Evolutionary conservation across 1,140 invertebrate species (phyloP).

Genomic region (Drosophila ananassae): DNA sequence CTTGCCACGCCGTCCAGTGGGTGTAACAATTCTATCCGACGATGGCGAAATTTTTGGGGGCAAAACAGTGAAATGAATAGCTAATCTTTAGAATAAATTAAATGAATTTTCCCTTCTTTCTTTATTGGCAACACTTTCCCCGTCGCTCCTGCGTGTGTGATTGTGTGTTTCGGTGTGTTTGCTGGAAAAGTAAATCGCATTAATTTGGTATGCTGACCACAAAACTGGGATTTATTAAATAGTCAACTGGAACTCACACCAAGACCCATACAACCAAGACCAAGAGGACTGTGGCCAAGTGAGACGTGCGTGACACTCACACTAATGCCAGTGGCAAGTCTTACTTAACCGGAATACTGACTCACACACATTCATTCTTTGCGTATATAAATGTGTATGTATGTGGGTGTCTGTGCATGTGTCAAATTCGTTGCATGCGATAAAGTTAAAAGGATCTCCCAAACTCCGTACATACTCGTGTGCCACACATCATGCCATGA

Average conservation of each 20-base stretch:
- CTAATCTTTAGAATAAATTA: constrained; percentile 82
- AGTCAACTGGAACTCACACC: constrained; percentile 66
- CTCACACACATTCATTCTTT: constrained; percentile 1
- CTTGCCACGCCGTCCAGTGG: constrained; percentile 53
- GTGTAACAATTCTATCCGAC: constrained; percentile 64
- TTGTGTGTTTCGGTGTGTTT: neutral
- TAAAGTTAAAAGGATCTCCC: constrained; percentile 59
- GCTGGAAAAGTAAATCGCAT: constrained; percentile 73
- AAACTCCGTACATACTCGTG: constrained; percentile 13
- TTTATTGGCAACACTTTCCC: constrained; percentile 49
- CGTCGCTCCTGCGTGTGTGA: neutral
- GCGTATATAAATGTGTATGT: constrained; percentile 1
- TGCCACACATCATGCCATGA: constrained; percentile 30
- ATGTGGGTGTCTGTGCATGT: constrained; percentile 12
- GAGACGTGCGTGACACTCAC: constrained; percentile 72
- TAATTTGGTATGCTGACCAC: constrained; percentile 82
- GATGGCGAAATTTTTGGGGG: constrained; percentile 7
- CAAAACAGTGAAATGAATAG: constrained; percentile 67
- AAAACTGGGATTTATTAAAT: constrained; percentile 80
- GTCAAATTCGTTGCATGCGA: constrained; percentile 46
- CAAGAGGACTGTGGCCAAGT: constrained; percentile 26
- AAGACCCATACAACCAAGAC: neutral
- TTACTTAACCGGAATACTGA: constrained; percentile 32
- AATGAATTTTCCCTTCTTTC: constrained; percentile 66
- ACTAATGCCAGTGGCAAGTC: constrained; percentile 54